These are phyloP conservation scores for Gryon sp. DNA, from an alignment of 1,140 invertebrate species.

Conservation along the genomic window DNA sequence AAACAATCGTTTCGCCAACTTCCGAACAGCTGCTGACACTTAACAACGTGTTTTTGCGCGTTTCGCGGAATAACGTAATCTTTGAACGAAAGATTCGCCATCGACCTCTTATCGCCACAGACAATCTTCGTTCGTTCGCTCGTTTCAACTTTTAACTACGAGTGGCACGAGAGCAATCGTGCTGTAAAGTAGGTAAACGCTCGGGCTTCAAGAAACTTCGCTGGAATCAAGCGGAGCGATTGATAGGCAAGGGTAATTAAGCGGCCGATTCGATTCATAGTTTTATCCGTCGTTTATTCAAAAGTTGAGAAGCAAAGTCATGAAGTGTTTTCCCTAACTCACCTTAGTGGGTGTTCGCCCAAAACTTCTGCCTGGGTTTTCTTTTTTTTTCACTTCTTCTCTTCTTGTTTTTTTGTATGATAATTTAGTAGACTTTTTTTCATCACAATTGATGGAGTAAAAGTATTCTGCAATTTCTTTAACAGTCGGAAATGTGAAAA, in stretches of 20 bases:
- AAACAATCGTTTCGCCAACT: conserved; percentile 16
- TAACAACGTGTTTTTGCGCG: conserved; percentile 16
- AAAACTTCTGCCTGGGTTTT: no score
- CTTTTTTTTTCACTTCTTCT: no score
- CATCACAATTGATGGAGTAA: no score
- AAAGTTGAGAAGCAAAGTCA: neutral
- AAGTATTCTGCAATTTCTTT: no score
- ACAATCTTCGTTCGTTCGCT: conserved; percentile 33
- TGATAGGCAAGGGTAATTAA: conserved; percentile 15
- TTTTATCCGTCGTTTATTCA: no score
- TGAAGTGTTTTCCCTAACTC: no score
- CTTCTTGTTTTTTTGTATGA: no score
- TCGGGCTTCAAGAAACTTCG: neutral
- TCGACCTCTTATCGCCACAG: conserved; percentile 68
- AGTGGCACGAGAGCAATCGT: conserved; percentile 8
- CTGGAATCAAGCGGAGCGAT: neutral
- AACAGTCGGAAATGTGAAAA: no score
- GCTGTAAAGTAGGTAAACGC: conserved; percentile 6
- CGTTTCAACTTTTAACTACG: conserved; percentile 17
- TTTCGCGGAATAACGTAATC: conserved; percentile 1
- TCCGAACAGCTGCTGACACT: neutral
- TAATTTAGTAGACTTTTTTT: no score
- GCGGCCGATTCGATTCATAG: neutral
- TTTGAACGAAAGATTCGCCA: conserved; percentile 63
- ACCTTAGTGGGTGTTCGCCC: no score